Percentiles rank a stretch among this genome's conserved stretches.
These are phyloP conservation scores for Zygaena filipendulae DNA, from an alignment of 2,888 invertebrate species.

Conservation along the genomic window DNA sequence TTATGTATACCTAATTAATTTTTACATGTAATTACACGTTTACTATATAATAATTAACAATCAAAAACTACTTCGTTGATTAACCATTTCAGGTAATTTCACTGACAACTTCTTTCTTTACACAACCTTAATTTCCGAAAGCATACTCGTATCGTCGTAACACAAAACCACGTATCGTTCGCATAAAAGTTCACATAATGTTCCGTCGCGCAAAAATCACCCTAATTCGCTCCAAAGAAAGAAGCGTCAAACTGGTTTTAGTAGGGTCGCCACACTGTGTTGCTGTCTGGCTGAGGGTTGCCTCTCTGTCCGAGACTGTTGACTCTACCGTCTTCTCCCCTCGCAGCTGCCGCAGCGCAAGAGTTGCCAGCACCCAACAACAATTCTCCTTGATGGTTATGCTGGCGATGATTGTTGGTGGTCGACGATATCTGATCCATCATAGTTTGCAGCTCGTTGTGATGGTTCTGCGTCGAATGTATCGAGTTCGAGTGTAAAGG, in stretches of 20 bases:
- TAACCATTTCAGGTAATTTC: conserved; percentile 7
- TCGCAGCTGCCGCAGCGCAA: conserved; percentile 66
- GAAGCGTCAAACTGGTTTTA: conserved; percentile 42
- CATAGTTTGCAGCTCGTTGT: conserved; percentile 78
- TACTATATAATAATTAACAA: too few species aligned
- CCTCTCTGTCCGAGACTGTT: conserved; percentile 65
- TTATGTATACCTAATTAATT: too few species aligned
- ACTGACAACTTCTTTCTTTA: too few species aligned
- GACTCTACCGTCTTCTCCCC: conserved; percentile 69
- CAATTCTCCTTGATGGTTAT: conserved; percentile 51
- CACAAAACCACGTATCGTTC: too few species aligned
- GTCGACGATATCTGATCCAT: conserved; percentile 81
- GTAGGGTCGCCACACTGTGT: conserved; percentile 84
- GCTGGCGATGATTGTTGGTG: conserved; percentile 66
- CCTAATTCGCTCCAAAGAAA: conserved; percentile 21
- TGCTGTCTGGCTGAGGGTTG: conserved; percentile 71
- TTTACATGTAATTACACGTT: conserved; percentile 29
- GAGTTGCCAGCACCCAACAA: conserved; percentile 67
- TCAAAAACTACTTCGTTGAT: conserved; percentile 48
- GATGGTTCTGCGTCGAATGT: conserved; percentile 71
- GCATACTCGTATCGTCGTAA: too few species aligned
- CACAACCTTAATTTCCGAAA: too few species aligned
- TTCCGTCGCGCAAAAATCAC: too few species aligned
- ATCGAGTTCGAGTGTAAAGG: conserved; percentile 74
- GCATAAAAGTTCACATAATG: too few species aligned